phyloP scores from a whole-genome alignment of 2,797 vertebrate genomes.

The Propithecus perrieri region DNA sequence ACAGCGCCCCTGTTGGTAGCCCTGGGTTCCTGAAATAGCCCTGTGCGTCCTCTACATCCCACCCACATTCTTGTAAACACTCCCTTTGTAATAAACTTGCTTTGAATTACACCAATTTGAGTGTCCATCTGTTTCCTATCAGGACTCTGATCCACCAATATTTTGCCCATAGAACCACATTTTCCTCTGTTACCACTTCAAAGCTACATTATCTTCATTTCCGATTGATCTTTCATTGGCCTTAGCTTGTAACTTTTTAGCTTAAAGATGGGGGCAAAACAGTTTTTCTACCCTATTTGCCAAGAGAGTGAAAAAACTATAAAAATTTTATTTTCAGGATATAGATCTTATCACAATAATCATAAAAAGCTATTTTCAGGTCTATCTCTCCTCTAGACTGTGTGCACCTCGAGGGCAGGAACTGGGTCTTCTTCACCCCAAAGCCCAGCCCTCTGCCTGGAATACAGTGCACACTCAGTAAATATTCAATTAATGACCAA shows the following conservation, averaged over 20 bases:
- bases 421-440: neutral
- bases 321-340: neutral
- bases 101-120: neutral
- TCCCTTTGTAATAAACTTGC: neutral
- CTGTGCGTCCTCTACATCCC: no score
- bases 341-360: neutral
- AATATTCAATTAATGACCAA: neutral
- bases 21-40: no score
- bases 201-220: neutral
- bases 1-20: no score
- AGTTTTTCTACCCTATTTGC: neutral
- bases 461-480: neutral
- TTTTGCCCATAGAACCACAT: neutral
- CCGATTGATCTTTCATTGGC: neutral
- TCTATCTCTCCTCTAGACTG: neutral
- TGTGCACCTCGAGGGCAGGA: neutral
- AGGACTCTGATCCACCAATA: neutral
- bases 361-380: neutral
- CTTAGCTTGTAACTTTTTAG: neutral
- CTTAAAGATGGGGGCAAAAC: neutral
- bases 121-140: neutral
- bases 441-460: neutral
- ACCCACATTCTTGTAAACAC: neutral
- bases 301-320: neutral
- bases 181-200: conserved; percentile 4